Conservation (phyloP, 1,140 invertebrate genomes). For the Sitophilus oryzae region DNA sequence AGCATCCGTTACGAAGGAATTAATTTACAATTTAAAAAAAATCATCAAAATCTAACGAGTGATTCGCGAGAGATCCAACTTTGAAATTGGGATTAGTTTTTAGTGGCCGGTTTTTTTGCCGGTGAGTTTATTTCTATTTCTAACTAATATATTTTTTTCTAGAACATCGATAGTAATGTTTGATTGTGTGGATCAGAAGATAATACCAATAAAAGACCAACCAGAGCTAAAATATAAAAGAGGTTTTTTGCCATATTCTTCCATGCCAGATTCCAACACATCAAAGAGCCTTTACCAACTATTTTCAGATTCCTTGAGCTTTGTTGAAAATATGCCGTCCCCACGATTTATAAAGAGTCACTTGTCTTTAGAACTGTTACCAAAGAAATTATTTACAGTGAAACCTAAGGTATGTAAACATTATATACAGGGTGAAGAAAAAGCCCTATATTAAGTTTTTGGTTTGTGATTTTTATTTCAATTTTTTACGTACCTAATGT, state of each 20-base stretch:
- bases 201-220: background rate
- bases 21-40: no score
- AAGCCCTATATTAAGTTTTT: no score
- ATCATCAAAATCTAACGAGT: no score
- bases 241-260: no score
- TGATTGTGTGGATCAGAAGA: background rate
- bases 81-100: no score
- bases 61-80: no score
- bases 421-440: no score
- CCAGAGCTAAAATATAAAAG: no score
- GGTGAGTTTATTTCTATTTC: background rate
- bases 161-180: background rate
- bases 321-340: conserved; percentile 58
- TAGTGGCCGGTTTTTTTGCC: no score
- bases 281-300: background rate
- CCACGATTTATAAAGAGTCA: conserved; percentile 78
- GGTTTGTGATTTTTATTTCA: no score
- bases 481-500: no score
- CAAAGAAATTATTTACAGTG: conserved; percentile 56
- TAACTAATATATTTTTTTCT: background rate
- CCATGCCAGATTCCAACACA: background rate
- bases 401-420: conserved; percentile 76
- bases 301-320: conserved; percentile 58
- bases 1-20: no score
- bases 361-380: conserved; percentile 67